A percentile compares a stretch with the other conserved stretches of the same genome.
Conservation (phyloP, 2,113 vertebrate species). For the Ellobius talpinus region DNA sequence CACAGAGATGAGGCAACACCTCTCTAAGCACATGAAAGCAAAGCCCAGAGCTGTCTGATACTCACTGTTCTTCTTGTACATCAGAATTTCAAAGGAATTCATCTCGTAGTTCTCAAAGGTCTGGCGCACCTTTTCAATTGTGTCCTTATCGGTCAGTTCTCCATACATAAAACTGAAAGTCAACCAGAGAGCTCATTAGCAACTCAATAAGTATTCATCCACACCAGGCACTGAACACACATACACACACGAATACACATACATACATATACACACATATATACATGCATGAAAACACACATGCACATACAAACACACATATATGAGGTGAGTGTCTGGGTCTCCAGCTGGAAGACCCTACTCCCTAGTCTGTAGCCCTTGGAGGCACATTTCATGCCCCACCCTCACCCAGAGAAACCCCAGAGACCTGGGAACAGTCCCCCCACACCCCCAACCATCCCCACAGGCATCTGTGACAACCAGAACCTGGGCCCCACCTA, state of each 20-base stretch:
- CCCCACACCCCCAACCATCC: no score
- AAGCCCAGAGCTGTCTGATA: constrained; percentile 61
- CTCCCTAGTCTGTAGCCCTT: no score
- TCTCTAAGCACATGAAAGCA: not conserved
- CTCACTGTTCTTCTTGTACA: constrained; percentile 99
- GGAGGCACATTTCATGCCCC: no score
- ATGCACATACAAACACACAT: not conserved
- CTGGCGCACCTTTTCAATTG: constrained; percentile 93
- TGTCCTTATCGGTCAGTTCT: constrained; percentile 97
- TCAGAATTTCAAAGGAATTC: constrained; percentile 98
- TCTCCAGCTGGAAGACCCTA: no score
- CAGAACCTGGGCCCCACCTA: no score
- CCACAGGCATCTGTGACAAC: no score
- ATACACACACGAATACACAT: not conserved
- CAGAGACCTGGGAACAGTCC: no score
- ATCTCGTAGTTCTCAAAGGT: constrained; percentile 98
- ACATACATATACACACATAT: not conserved
- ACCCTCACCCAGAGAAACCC: no score
- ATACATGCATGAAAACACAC: not conserved
- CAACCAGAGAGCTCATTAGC: constrained; percentile 74
- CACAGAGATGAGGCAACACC: not conserved
- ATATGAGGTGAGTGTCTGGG: not conserved
- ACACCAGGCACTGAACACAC: not conserved
- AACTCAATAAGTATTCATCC: not conserved
- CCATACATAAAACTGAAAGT: constrained; percentile 97